Conservation (phyloP, 92 coral and sea anemone species). For the Actinostola sp. region DNA sequence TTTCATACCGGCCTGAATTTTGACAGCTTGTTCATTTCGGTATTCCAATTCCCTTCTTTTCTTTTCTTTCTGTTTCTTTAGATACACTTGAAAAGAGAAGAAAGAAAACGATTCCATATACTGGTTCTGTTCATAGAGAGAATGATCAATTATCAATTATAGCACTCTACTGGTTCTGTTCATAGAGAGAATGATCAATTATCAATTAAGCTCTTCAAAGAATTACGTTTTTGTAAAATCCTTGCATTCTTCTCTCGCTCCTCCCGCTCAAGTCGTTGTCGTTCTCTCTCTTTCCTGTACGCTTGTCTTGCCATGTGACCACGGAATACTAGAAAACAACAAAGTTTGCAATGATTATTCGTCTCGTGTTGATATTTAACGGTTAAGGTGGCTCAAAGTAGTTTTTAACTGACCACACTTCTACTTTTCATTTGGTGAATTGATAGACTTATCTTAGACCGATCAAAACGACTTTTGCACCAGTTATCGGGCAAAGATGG, state of each 20-base stretch:
- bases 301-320: slow-evolving; percentile 60
- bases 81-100: slow-evolving; percentile 18
- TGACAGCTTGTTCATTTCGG: slow-evolving; percentile 41
- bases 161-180: too few species aligned
- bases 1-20: slow-evolving; percentile 69
- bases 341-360: not conserved
- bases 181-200: too few species aligned
- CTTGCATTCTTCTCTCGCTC: slow-evolving; percentile 45
- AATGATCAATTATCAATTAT: too few species aligned
- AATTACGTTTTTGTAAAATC: slow-evolving; percentile 62
- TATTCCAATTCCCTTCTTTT: slow-evolving; percentile 8
- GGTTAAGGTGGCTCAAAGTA: too few species aligned
- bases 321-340: slow-evolving; percentile 50
- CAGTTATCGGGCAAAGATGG: too few species aligned
- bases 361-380: too few species aligned
- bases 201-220: too few species aligned
- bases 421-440: too few species aligned
- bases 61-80: slow-evolving; percentile 31
- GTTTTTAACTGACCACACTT: too few species aligned
- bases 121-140: not conserved
- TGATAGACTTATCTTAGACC: too few species aligned
- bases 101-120: not conserved
- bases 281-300: slow-evolving; percentile 40
- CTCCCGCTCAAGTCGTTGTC: slow-evolving; percentile 35
- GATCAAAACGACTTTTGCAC: too few species aligned